These are phyloP conservation scores for Saguinus midas DNA, from an alignment of 2,113 vertebrate species.

Conservation along the genomic window DNA sequence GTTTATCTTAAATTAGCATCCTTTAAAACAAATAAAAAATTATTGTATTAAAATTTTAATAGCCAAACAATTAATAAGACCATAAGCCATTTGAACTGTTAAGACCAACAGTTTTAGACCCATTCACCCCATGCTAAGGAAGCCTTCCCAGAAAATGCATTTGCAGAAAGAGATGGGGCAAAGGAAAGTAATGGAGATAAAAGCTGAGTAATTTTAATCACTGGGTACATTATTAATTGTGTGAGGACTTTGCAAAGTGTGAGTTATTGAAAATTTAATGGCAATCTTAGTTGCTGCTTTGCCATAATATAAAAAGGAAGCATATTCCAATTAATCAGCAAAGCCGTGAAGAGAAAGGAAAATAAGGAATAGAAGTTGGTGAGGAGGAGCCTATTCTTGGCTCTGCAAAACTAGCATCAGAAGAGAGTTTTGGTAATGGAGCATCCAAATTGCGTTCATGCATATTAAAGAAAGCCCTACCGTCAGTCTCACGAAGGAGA, in stretches of 20 bases:
- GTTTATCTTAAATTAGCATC: conserved; percentile 74
- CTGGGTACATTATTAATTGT: conserved; percentile 66
- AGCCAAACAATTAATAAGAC: conserved; percentile 69
- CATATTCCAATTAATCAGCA: conserved; percentile 73
- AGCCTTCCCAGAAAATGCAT: conserved; percentile 74
- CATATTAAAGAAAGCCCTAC: conserved; percentile 74
- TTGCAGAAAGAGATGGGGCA: conserved; percentile 71
- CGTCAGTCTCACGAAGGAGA: conserved; percentile 30
- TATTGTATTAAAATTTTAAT: conserved; percentile 67
- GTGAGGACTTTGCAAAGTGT: conserved; percentile 70
- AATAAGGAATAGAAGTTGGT: conserved; percentile 57
- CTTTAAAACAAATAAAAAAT: conserved; percentile 69
- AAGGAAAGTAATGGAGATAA: conserved; percentile 72
- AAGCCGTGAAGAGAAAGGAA: conserved; percentile 55
- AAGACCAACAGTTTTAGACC: conserved; percentile 67
- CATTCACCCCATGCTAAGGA: conserved; percentile 77
- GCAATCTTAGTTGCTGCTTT: conserved; percentile 75
- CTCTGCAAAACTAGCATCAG: conserved; percentile 61
- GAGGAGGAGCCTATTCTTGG: conserved; percentile 69
- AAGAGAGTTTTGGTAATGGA: conserved; percentile 25
- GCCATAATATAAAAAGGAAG: conserved; percentile 51
- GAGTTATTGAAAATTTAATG: conserved; percentile 70
- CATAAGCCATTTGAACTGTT: conserved; percentile 67
- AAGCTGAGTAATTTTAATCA: conserved; percentile 62
- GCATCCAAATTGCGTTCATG: conserved; percentile 78